phyloP scores from a whole-genome alignment of 2,888 invertebrate species.

The Timandra comae region DNA sequence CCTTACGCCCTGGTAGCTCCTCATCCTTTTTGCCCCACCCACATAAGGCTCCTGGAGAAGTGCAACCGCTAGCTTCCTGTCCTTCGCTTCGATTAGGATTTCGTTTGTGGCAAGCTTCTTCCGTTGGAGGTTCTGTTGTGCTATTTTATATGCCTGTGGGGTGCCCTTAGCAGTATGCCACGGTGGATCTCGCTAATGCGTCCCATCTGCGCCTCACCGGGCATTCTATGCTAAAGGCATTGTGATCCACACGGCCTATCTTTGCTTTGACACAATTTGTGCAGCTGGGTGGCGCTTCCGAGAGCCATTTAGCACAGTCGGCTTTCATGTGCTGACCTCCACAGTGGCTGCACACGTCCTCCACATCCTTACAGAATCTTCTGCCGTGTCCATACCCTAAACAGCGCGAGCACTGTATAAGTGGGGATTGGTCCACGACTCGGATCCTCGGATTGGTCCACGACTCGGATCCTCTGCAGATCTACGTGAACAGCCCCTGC shows the following conservation, averaged over 20 bases:
- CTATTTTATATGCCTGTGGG: no score
- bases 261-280: conserved; percentile 1
- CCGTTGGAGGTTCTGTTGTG: conserved; percentile 1
- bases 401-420: conserved; percentile 14
- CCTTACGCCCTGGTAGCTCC: neutral
- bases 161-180: no score
- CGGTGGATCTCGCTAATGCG: conserved; percentile 1
- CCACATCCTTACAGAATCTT: conserved; percentile 5
- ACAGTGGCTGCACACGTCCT: conserved; percentile 13
- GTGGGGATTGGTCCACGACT: conserved; percentile 13
- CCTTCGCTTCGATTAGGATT: neutral
- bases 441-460: no score
- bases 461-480: conserved; percentile 1
- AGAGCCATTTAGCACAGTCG: neutral
- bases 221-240: conserved; percentile 4
- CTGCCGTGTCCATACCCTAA: conserved; percentile 11
- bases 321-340: conserved; percentile 1
- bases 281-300: conserved; percentile 1
- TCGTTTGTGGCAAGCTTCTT: conserved; percentile 1
- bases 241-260: neutral
- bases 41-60: conserved; percentile 1
- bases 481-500: neutral
- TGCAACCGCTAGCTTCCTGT: neutral
- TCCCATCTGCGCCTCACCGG: conserved; percentile 3
- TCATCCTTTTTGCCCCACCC: neutral